These are phyloP conservation scores for Oscheius sp. DNA, from an alignment of 2,888 invertebrate species.

Conservation along the genomic window DNA sequence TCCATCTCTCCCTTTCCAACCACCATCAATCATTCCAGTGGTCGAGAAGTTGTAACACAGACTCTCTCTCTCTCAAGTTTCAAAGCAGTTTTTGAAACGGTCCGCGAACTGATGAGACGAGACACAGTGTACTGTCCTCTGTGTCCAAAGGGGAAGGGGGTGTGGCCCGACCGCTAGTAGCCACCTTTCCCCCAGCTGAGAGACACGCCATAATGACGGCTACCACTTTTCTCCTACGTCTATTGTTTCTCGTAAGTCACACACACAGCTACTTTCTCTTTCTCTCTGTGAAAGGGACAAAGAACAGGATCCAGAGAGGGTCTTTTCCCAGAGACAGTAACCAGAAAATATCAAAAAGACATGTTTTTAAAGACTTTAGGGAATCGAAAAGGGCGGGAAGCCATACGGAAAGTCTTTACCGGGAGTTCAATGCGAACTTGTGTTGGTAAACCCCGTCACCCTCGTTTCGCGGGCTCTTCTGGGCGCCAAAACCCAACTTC, in stretches of 20 bases:
- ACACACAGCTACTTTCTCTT: not conserved
- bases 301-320: not conserved
- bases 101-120: not conserved
- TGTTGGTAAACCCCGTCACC: too few species aligned
- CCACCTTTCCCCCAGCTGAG: not conserved
- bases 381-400: not conserved
- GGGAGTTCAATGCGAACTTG: not conserved
- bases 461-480: too few species aligned
- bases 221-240: constrained; percentile 22
- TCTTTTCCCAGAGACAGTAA: not conserved
- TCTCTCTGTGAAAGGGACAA: not conserved
- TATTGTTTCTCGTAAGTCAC: constrained; percentile 26
- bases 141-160: not conserved
- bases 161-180: not conserved
- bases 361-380: not conserved
- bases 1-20: too few species aligned
- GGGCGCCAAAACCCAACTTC: too few species aligned
- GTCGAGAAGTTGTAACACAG: too few species aligned
- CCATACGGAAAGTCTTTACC: not conserved
- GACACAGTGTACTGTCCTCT: not conserved
- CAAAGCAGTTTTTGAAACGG: not conserved
- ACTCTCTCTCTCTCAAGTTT: too few species aligned
- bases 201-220: not conserved
- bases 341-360: not conserved
- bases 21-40: too few species aligned